These are phyloP conservation scores for Erebia palarica DNA, from an alignment of 2,888 invertebrate species.

Conservation along the genomic window DNA sequence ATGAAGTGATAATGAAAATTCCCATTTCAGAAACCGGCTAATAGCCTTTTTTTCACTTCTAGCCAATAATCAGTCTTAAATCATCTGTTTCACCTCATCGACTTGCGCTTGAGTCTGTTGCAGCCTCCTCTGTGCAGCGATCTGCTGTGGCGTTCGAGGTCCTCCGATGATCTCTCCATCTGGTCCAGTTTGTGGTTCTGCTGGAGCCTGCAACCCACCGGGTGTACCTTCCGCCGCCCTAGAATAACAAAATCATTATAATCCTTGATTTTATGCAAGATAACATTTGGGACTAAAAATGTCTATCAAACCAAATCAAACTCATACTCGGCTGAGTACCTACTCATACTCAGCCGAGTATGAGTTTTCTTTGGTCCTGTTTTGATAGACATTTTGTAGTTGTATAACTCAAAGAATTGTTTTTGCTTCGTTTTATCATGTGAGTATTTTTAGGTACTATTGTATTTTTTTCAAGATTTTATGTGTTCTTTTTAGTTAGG, in stretches of 20 bases:
- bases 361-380: too few relatives aligned
- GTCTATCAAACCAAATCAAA: not conserved
- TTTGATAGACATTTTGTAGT: too few relatives aligned
- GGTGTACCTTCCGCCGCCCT: slow-evolving; percentile 74
- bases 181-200: slow-evolving; percentile 82
- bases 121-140: slow-evolving; percentile 90
- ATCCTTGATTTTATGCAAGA: not conserved
- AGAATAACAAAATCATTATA: slow-evolving; percentile 36
- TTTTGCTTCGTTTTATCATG: too few relatives aligned
- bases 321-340: too few relatives aligned
- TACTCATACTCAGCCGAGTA: too few relatives aligned
- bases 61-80: not conserved
- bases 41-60: too few relatives aligned
- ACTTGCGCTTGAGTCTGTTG: slow-evolving; percentile 94
- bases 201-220: slow-evolving; percentile 81
- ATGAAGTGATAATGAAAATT: too few relatives aligned
- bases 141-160: slow-evolving; percentile 91
- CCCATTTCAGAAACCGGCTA: too few relatives aligned
- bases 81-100: slow-evolving; percentile 83
- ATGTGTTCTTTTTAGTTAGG: too few relatives aligned
- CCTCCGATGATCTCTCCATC: slow-evolving; percentile 89
- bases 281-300: not conserved
- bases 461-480: too few relatives aligned
- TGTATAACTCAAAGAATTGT: too few relatives aligned
- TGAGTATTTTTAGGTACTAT: too few relatives aligned